Evolutionary conservation across 2,113 vertebrate genomes (phyloP), one percentile per base, ranked within the genome.

Genomic region (Pan paniscus): DNA sequence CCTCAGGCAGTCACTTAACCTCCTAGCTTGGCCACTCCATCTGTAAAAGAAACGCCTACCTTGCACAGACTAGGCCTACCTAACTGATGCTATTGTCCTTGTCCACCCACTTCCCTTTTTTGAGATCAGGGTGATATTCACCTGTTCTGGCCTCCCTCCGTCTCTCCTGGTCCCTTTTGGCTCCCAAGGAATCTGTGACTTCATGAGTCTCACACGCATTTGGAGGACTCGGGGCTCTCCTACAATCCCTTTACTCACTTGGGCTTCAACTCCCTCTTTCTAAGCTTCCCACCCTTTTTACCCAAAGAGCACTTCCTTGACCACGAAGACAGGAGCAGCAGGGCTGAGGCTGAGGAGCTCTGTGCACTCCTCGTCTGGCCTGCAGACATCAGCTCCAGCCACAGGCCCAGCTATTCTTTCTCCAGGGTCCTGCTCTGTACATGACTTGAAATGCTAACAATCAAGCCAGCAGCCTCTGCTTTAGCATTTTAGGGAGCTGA

Each of bases 181-280:
- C 8, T 43, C 25, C 72, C 57, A 23, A 0, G 0, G 13, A 22
- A 4, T 48, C 61, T 0, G 0, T 48, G 61, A 5, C 16, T 67
- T 64, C 13, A 22, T 52, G 83, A 52, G 68, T 76, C 61, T 70
- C 30, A 10, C 23, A 35, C 2, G 0, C 10, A 1, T 80, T 18
- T 40, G 78, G 27, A 88, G 32, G 6, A 25, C 14, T 25, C 1
- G 0, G 16, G 14, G 35, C 5, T 61, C 46, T 48, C 67, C 52
- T 78, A 20, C 3, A 1, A 30, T 48, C 35, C 48, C 81, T 40
- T 55, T 67, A 7, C 43, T 91, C 40, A 82, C 16, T 8, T 40
- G 17, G 38, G 46, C 70, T 90, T 84, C 0, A 1, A 25, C 10
- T 6, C 8, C n/a, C 5, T 59, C 17, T 40, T 79, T 12, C 18